phyloP scores from a whole-genome alignment of 2,113 vertebrate genomes.

The Rhinichthys klamathensis region DNA sequence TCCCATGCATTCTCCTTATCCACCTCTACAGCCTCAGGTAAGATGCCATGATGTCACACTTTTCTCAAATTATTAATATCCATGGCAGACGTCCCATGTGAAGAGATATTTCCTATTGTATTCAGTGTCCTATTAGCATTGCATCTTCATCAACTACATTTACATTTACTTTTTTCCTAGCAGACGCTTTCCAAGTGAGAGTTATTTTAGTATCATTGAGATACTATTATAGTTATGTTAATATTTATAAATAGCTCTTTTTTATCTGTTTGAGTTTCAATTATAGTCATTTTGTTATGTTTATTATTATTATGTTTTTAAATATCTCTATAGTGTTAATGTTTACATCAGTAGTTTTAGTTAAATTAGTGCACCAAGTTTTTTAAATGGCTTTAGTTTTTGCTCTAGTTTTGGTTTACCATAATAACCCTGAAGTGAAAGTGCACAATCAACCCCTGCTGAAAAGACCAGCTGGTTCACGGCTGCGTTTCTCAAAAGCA shows the following conservation, averaged over 20 bases:
- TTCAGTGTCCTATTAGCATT: neutral
- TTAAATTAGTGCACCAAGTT: neutral
- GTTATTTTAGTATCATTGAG: neutral
- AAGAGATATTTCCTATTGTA: neutral
- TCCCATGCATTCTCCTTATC: conserved; percentile 77
- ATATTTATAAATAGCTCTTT: neutral
- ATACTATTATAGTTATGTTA: neutral
- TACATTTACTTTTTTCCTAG: neutral
- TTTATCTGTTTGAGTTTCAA: neutral
- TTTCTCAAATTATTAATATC: neutral
- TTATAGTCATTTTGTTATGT: neutral
- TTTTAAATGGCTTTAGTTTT: neutral
- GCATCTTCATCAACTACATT: neutral
- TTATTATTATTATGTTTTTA: neutral
- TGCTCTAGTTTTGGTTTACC: neutral
- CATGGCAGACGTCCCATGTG: neutral
- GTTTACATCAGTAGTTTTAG: neutral
- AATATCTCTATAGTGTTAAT: neutral
- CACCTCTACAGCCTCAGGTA: conserved; percentile 86
- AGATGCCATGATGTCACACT: conserved; percentile 17
- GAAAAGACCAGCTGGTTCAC: neutral
- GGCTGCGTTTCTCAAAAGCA: too few species aligned
- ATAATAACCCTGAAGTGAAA: neutral
- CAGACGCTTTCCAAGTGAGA: neutral
- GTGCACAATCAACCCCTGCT: neutral